Conservation (phyloP, 2,888 invertebrate genomes). For the Alcis repandata region DNA sequence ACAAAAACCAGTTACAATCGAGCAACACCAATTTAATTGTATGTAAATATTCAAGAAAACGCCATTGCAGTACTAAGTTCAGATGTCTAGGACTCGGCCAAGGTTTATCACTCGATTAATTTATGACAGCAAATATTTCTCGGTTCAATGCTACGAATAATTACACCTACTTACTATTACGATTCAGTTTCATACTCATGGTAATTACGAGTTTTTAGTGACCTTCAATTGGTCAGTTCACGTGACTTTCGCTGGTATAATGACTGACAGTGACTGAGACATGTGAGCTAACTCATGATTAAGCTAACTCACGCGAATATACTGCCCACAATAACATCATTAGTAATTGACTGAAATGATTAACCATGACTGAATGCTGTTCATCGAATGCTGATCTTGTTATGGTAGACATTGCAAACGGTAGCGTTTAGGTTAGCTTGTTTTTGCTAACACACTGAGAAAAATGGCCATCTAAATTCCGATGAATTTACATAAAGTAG, state of each 20-base stretch:
- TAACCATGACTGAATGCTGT: no score
- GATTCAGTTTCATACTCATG: not conserved
- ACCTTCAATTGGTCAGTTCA: not conserved
- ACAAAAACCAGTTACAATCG: no score
- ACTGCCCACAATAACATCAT: no score
- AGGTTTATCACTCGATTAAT: not conserved
- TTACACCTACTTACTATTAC: not conserved
- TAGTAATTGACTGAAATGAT: no score
- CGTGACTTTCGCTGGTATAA: not conserved
- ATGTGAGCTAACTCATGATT: not conserved
- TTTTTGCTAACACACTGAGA: no score
- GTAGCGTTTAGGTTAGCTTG: no score
- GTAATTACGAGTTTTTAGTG: not conserved
- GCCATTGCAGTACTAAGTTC: not conserved
- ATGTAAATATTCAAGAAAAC: slow-evolving; percentile 3
- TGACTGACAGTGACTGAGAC: not conserved
- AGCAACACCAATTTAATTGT: not conserved
- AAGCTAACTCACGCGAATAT: not conserved
- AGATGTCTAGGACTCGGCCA: slow-evolving; percentile 18
- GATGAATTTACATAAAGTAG: no score
- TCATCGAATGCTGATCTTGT: no score
- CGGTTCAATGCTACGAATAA: slow-evolving; percentile 1
- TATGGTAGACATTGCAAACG: no score
- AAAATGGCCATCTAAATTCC: no score
- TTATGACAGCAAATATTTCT: slow-evolving; percentile 11